Base-by-base conservation (phyloP, 2,113 vertebrate species). In the Nothocercus nigrocapillus region DNA sequence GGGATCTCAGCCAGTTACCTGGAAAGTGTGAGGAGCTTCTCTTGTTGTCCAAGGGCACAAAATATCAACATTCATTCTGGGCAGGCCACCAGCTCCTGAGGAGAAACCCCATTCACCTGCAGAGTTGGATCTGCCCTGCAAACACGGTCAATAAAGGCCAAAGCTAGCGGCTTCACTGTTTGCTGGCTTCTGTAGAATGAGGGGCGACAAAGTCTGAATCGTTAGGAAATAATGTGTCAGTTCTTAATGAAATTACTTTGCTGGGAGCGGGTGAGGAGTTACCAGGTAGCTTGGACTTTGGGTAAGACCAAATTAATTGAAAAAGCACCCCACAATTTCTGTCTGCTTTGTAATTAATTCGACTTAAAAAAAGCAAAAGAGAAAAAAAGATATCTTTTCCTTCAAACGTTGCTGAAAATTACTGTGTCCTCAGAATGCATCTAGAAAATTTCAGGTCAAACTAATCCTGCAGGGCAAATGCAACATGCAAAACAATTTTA, bases 371-470 rank as follows among this genome's bases (percentile, higher is more conserved):
- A 28, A 54, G 28, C 28, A 54, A 11, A 16, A 28, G 9, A 56
- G 27, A 62, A 18, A 66, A 66, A 38, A 63, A 82, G 38, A 51
- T 89, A 84, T 34, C 42, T 69, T 88, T 82, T 86, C 66, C 42
- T 66, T 89, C 88, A 24, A 61, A 4, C 56, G 81, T 81, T 68
- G 13, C 36, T 3, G 2, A 81, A 78, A 49, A 11, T 9, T 27
- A 88, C 85, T 87, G 20, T 73, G 58, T 86, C 73, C 70, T 95
- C 59, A 84, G 74, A 90, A 84, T 47, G 36, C 18, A 16, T 15
- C 44, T 84, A 64, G 75, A 82, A 95, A 89, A 87, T 93, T 96
- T 87, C 74, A 89, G 92, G 92, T 93, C 92, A 92, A 25, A 69
- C n/a, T 49, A 84, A 54, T 40, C 58, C 92, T 88, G 66, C 15